phyloP scores from a whole-genome alignment of 1,140 invertebrate species.

The Drosophila rhopaloa region DNA sequence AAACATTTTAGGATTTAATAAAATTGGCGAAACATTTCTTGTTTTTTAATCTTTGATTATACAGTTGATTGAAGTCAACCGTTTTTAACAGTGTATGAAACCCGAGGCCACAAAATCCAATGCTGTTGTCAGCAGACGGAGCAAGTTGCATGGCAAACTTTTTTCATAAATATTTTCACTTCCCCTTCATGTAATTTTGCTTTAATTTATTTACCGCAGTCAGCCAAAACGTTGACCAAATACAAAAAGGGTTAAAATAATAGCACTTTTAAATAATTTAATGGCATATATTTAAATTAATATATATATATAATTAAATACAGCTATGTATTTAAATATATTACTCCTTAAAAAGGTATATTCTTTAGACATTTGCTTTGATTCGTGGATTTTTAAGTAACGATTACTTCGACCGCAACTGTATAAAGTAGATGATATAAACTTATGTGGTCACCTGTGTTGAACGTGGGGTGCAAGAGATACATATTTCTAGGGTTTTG shows the following conservation, averaged over 20 bases:
- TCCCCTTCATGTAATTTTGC: not conserved
- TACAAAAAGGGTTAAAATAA: not conserved
- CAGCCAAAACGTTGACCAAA: not conserved
- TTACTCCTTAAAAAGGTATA: not conserved
- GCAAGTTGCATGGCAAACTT: not conserved
- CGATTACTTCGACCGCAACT: not conserved
- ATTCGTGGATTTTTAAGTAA: not conserved
- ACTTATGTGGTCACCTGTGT: slow-evolving; percentile 14
- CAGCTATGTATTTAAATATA: not conserved
- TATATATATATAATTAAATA: too few species aligned
- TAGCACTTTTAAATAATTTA: not conserved
- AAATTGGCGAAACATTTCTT: too few species aligned
- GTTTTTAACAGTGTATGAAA: not conserved
- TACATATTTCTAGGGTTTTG: not conserved
- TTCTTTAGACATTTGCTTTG: not conserved
- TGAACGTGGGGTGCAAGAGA: not conserved
- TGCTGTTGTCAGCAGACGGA: not conserved
- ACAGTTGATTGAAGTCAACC: too few species aligned
- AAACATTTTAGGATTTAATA: not conserved
- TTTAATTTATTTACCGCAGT: not conserved
- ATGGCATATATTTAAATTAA: too few species aligned
- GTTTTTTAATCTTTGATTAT: not conserved
- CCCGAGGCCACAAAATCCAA: too few species aligned
- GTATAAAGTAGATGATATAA: not conserved
- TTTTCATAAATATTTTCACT: slow-evolving; percentile 9